phyloP scores from a whole-genome alignment of 2,888 invertebrate species.

The Drosophila niveifrons region DNA sequence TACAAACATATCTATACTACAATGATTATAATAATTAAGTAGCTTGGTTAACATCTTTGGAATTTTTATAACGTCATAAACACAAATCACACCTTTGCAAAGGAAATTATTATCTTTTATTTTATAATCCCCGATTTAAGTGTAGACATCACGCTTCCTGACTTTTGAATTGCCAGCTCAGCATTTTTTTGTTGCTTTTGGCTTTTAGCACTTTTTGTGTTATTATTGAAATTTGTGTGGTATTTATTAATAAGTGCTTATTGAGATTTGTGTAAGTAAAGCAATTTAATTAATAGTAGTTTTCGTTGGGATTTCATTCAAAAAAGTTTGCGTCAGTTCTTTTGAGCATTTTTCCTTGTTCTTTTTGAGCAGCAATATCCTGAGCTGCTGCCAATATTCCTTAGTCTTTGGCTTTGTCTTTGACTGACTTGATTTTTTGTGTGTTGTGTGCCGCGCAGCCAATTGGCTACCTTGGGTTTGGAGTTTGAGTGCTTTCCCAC shows the following conservation, averaged over 20 bases:
- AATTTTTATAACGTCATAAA: constrained; percentile 15
- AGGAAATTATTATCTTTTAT: constrained; percentile 13
- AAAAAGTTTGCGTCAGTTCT: neutral
- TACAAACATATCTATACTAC: constrained; percentile 3
- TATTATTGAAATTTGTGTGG: neutral
- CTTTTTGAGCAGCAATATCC: constrained; percentile 25
- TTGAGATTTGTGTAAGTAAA: neutral
- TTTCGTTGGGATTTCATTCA: neutral
- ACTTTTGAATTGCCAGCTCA: neutral
- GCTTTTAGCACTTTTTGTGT: neutral
- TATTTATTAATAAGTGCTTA: neutral
- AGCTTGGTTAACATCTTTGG: constrained; percentile 20
- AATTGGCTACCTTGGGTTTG: constrained; percentile 46
- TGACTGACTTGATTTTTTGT: constrained; percentile 2
- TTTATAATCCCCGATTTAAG: constrained; percentile 6
- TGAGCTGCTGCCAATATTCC: constrained; percentile 1
- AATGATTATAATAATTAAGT: constrained; percentile 43
- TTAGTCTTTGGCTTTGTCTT: neutral
- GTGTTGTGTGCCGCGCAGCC: constrained; percentile 15
- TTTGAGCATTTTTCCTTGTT: neutral
- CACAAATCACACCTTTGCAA: constrained; percentile 35
- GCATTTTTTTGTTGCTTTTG: neutral
- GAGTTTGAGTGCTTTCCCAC: constrained; percentile 67
- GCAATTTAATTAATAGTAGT: neutral
- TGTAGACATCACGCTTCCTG: neutral